A percentile compares a stretch with the other conserved stretches of the same genome.
Conservation (phyloP, 2,888 invertebrate genomes). For the Diplazon laetatorius region DNA sequence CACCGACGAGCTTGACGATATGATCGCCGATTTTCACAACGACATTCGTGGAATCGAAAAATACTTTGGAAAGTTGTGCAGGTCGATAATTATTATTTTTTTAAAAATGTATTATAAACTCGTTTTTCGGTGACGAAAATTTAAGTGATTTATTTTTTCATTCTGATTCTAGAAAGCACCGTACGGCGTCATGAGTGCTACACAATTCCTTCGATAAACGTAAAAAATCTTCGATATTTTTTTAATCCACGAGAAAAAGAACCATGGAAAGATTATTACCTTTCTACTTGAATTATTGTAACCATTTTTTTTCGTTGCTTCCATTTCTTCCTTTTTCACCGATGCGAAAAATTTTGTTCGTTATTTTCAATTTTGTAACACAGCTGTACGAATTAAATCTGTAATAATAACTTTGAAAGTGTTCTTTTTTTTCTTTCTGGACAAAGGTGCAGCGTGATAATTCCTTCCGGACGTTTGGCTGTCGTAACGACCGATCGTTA, state of each 20-base stretch:
- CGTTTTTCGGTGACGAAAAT: background rate
- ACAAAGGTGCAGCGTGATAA: too few relatives aligned
- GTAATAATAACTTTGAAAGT: background rate
- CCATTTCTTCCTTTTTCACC: too few relatives aligned
- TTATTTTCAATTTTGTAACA: background rate
- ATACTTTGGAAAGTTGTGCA: constrained; percentile 66
- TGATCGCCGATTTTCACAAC: constrained; percentile 62
- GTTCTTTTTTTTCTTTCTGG: too few relatives aligned
- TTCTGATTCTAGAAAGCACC: constrained; percentile 54
- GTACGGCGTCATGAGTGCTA: constrained; percentile 24
- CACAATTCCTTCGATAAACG: background rate
- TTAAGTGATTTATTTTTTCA: constrained; percentile 5
- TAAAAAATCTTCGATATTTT: background rate
- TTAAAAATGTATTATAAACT: too few relatives aligned
- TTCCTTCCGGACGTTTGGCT: background rate
- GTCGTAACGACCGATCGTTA: background rate
- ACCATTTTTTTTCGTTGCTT: too few relatives aligned
- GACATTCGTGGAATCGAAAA: constrained; percentile 64
- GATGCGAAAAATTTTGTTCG: background rate
- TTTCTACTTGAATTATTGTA: too few relatives aligned
- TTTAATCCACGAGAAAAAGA: background rate
- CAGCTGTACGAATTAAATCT: background rate
- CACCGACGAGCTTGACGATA: constrained; percentile 46
- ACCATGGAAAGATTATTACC: too few relatives aligned
- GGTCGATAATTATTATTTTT: constrained; percentile 49